Base-by-base conservation (phyloP, 2,888 invertebrate species). In the Biston stratarius region DNA sequence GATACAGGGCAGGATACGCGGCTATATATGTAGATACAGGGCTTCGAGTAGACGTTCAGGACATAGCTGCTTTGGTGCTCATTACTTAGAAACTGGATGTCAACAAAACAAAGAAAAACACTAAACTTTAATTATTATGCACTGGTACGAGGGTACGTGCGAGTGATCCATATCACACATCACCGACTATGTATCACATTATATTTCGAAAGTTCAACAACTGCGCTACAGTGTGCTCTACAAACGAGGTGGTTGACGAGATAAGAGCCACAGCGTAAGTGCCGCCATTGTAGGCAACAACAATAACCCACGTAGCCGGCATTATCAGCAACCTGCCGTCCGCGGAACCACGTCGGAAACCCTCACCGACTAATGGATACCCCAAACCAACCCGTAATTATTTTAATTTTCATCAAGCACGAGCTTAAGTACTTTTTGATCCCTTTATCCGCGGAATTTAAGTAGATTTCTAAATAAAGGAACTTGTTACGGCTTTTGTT, bases 241-340 rank as follows among this genome's bases (percentile, higher is more conserved):
- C 87, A 88, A 89, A 88, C 87, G 88, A 86, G 83, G 85, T 85
- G 87, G 84, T 81, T 83, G 83, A 84, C 81, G 87, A 87, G 90
- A 90, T 90, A 90, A 89, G 87, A 84, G 80, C 82, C 81, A 78
- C 77, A 78, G 78, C 82, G 82, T 88, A 87, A 88, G 87, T 85
- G 84, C 81, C 79, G 77, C 82, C 83, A 87, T 90, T 89, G 90
- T 89, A 87, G 81, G 82, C 74, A 72, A 76, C 83, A 85, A 90
- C 89, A 90, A 90, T 89, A 89, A 85, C 85, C 84, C 78, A 76
- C 83, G 79, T 79, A 77, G 79, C 78, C 79, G 75, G 85, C 79
- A 86, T 89, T 89, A 91, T 88, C 88, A 85, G 82, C 80, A 82
- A 82, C 69, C 72, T 69, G 69, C 51, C 70, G 55, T 55, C 42